These are phyloP conservation scores for Epirrhoe tristata DNA, from an alignment of 2,888 invertebrate species.

Conservation along the genomic window DNA sequence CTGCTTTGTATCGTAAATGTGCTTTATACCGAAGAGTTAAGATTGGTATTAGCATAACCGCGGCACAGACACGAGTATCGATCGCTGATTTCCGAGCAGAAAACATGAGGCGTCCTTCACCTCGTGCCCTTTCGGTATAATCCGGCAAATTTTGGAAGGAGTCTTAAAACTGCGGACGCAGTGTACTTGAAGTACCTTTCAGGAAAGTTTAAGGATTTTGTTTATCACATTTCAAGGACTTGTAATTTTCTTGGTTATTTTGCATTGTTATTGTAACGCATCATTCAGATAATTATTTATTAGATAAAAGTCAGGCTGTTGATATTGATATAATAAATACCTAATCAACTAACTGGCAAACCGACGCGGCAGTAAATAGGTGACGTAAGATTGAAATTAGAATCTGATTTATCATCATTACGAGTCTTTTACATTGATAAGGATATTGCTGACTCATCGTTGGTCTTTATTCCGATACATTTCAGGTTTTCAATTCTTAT, in stretches of 20 bases:
- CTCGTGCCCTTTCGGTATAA: constrained; percentile 73
- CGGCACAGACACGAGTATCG: constrained; percentile 62
- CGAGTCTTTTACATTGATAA: neutral
- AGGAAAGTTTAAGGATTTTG: constrained; percentile 8
- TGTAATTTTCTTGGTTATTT: neutral
- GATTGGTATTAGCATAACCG: constrained; percentile 46
- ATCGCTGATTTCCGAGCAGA: constrained; percentile 65
- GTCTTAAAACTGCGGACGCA: constrained; percentile 28
- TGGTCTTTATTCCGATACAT: neutral
- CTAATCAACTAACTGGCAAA: no score
- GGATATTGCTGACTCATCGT: neutral
- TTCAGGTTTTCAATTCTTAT: no score
- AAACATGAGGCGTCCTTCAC: constrained; percentile 73
- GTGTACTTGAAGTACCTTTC: constrained; percentile 9
- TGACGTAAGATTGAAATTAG: neutral
- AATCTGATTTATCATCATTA: neutral
- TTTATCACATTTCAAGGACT: constrained; percentile 14
- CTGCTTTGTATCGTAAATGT: constrained; percentile 22
- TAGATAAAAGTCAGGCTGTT: neutral
- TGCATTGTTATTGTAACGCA: no score
- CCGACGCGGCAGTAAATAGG: neutral
- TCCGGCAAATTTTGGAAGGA: constrained; percentile 56
- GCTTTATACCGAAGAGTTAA: constrained; percentile 38
- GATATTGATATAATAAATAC: neutral
- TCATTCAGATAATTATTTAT: neutral